Percentiles rank a stretch among this genome's conserved stretches.
These are phyloP conservation scores for Sebastes kiyomatsui DNA, from an alignment of 2,797 vertebrate species.

Conservation along the genomic window DNA sequence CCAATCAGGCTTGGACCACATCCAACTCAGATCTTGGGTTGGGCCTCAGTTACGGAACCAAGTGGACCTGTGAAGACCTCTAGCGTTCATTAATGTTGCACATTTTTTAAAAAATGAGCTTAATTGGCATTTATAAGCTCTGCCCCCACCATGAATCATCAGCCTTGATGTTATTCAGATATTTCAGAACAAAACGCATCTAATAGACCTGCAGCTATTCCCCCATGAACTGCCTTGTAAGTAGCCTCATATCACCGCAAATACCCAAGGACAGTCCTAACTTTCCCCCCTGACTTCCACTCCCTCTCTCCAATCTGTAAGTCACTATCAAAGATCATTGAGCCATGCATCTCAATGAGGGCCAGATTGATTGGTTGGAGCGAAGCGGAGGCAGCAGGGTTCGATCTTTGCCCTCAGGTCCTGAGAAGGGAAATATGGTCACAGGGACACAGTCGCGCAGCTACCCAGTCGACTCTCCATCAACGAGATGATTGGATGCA, in stretches of 20 bases:
- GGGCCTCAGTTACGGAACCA: not conserved
- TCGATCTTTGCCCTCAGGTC: slow-evolving; percentile 75
- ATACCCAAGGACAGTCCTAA: slow-evolving; percentile 60
- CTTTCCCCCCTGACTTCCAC: slow-evolving; percentile 47
- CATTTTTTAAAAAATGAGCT: not conserved
- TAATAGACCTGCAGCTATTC: not conserved
- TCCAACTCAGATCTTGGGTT: not conserved
- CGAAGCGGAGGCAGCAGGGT: slow-evolving; percentile 70
- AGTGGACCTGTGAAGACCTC: not conserved
- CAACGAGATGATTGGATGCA: slow-evolving; percentile 72
- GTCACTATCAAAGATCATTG: slow-evolving; percentile 76
- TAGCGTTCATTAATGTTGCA: not conserved
- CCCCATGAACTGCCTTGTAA: slow-evolving; percentile 7
- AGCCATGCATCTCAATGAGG: slow-evolving; percentile 81
- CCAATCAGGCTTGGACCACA: not conserved
- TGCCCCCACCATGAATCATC: not conserved
- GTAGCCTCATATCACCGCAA: slow-evolving; percentile 39
- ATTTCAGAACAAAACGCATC: not conserved
- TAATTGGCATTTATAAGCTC: not conserved
- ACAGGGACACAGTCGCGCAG: slow-evolving; percentile 48
- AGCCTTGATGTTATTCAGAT: not conserved
- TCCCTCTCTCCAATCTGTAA: slow-evolving; percentile 60
- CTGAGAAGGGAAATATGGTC: slow-evolving; percentile 63
- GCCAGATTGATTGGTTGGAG: slow-evolving; percentile 75
- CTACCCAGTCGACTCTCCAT: slow-evolving; percentile 65